Base-by-base conservation (phyloP, 2,888 invertebrate species). In the Imbricaverruca yamaguchii region DNA sequence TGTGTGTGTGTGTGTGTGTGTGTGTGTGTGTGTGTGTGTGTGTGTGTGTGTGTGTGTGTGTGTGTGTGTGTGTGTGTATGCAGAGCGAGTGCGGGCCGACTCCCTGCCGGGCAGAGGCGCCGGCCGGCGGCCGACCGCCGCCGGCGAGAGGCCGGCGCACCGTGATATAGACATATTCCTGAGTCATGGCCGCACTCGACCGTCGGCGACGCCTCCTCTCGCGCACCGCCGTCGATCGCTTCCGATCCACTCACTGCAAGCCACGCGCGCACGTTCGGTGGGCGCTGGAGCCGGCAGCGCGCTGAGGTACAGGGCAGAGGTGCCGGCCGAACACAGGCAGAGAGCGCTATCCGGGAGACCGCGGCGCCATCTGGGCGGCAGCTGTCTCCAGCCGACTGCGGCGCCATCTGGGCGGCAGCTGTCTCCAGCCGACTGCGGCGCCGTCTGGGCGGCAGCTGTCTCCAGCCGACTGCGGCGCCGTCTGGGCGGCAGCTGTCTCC, bases 101-200 rank as follows among this genome's bases (percentile, higher is more conserved):
- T 39, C 39, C 2, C 39, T 39, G 67, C 67, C 23, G 23, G 12
- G 25, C 67, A 9, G 67, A 10, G 25, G 67, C 23, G 23, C n/a
- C 23, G 23, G 10, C 21, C n/a, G 25, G 67, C 1, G 67, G 67
- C 23, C 67, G 67, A 25, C n/a, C 67, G 25, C 67, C 23, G 23
- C 67, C 23, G 23, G 10, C 67, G 67, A 3, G 10, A 9, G 18
- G 21, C 63, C 21, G 69, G 53, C 69, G 39, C 53, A 7, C 69
- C 69, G 18, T 69, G 69, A 69, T 69, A 69, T 69, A 39, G 69
- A 69, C 69, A 67, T 13, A 69, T 69, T 69, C 69, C 69, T 69
- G 69, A 69, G 69, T 69, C 69, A 39, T 69, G 53, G 39, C 39
- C 39, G 39, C 39, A 39, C 39, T 39, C 39, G 39, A 39, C 39